Conservation (phyloP, 1,140 invertebrate genomes). For the Diorhabda sublineata region DNA sequence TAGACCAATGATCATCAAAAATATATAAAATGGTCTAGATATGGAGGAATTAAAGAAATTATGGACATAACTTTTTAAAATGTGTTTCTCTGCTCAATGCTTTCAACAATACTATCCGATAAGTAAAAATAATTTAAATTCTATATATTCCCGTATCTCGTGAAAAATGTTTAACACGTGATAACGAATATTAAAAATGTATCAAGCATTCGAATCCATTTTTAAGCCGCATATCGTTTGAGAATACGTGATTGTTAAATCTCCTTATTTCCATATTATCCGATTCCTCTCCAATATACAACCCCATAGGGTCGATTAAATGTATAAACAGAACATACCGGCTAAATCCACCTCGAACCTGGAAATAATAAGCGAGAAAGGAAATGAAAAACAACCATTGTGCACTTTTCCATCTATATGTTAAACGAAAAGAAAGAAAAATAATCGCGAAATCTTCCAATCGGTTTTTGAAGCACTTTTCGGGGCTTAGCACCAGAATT, state of each 20-base stretch:
- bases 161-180: too few relatives aligned
- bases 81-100: too few relatives aligned
- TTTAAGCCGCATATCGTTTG: not conserved
- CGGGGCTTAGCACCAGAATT: conserved; percentile 37
- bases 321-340: not conserved
- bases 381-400: not conserved
- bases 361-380: not conserved
- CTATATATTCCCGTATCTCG: too few relatives aligned
- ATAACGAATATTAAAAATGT: too few relatives aligned
- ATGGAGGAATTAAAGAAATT: too few relatives aligned
- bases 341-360: not conserved
- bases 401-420: conserved; percentile 10
- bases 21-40: too few relatives aligned
- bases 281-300: conserved; percentile 4
- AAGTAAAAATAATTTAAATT: too few relatives aligned
- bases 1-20: too few relatives aligned
- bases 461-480: conserved; percentile 34
- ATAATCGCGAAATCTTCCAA: conserved; percentile 37
- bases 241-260: not conserved
- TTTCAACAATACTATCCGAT: too few relatives aligned
- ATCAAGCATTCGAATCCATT: too few relatives aligned
- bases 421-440: conserved; percentile 30
- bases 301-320: not conserved
- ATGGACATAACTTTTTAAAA: too few relatives aligned
- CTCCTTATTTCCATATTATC: not conserved